A percentile compares a stretch with the other conserved stretches of the same genome.
These are phyloP conservation scores for Archips crataeganus DNA, from an alignment of 2,888 invertebrate species.

Conservation along the genomic window DNA sequence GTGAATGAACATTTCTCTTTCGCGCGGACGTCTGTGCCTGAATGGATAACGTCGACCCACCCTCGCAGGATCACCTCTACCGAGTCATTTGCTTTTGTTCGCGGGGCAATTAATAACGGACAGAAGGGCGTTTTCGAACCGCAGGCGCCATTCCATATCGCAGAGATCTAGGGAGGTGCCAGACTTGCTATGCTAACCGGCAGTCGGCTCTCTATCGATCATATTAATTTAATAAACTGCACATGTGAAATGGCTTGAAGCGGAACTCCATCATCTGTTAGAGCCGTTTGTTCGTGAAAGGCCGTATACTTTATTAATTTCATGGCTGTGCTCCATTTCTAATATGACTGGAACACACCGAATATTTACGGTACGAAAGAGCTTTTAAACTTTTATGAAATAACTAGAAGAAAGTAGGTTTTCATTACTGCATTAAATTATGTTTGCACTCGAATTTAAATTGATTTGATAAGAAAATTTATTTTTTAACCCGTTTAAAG, in stretches of 20 bases:
- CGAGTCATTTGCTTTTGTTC: constrained; percentile 86
- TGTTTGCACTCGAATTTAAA: neutral
- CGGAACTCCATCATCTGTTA: constrained; percentile 43
- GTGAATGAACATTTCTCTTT: constrained; percentile 85
- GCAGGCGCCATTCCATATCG: constrained; percentile 78
- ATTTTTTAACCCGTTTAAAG: too few relatives aligned
- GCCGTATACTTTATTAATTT: constrained; percentile 48
- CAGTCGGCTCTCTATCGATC: constrained; percentile 72
- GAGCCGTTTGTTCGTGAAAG: constrained; percentile 45
- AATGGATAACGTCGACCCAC: constrained; percentile 84
- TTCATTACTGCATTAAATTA: neutral
- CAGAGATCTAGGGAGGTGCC: constrained; percentile 76
- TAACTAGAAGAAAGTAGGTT: neutral
- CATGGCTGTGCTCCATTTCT: constrained; percentile 42
- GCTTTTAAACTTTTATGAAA: constrained; percentile 11
- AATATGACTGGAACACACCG: constrained; percentile 23
- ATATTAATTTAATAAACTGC: constrained; percentile 68
- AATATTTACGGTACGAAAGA: constrained; percentile 25
- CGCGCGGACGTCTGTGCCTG: constrained; percentile 80
- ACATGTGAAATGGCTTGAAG: constrained; percentile 59
- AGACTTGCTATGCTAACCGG: constrained; percentile 56
- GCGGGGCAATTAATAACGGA: constrained; percentile 82
- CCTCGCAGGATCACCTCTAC: constrained; percentile 82
- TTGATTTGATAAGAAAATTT: too few relatives aligned
- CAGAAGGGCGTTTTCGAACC: constrained; percentile 81